Percentiles rank a stretch among this genome's conserved stretches.
Conservation (phyloP, 1,140 invertebrate genomes). For the Hylaeus anthracinus region DNA sequence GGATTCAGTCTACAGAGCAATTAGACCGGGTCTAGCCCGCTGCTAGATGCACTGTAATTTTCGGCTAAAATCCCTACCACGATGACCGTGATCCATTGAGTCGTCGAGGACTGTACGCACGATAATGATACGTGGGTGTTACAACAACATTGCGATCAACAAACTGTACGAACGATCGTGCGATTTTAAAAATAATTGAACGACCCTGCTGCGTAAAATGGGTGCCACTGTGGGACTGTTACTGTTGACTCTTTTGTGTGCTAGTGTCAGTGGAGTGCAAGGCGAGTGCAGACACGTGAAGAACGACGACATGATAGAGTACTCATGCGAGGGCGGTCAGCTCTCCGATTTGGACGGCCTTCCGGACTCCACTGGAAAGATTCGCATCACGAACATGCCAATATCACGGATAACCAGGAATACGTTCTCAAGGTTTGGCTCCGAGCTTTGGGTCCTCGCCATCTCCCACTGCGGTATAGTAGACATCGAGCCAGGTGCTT, state of each 20-base stretch:
- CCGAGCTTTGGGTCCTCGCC: constrained; percentile 69
- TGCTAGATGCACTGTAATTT: constrained; percentile 31
- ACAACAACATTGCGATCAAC: not conserved
- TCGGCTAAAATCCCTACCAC: constrained; percentile 37
- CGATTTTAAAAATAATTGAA: constrained; percentile 3
- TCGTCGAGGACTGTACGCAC: not conserved
- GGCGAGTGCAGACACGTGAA: constrained; percentile 61
- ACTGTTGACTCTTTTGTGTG: constrained; percentile 32
- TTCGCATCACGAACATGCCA: constrained; percentile 69
- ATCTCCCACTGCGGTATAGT: constrained; percentile 72
- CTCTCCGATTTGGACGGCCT: constrained; percentile 65
- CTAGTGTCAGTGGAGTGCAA: constrained; percentile 40
- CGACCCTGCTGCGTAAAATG: constrained; percentile 17
- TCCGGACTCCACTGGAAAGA: constrained; percentile 66
- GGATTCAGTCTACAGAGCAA: constrained; percentile 72
- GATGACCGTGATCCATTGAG: constrained; percentile 25
- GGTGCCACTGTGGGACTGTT: constrained; percentile 22
- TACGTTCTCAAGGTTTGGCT: constrained; percentile 70
- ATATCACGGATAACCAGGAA: constrained; percentile 60
- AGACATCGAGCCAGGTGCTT: constrained; percentile 72
- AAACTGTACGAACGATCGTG: not conserved
- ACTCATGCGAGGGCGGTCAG: constrained; percentile 68
- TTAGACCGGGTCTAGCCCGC: constrained; percentile 45
- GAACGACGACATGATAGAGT: constrained; percentile 73
- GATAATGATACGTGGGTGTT: constrained; percentile 19